Base-by-base conservation (phyloP, 2,113 vertebrate genomes). In the Chelonoidis abingdonii region DNA sequence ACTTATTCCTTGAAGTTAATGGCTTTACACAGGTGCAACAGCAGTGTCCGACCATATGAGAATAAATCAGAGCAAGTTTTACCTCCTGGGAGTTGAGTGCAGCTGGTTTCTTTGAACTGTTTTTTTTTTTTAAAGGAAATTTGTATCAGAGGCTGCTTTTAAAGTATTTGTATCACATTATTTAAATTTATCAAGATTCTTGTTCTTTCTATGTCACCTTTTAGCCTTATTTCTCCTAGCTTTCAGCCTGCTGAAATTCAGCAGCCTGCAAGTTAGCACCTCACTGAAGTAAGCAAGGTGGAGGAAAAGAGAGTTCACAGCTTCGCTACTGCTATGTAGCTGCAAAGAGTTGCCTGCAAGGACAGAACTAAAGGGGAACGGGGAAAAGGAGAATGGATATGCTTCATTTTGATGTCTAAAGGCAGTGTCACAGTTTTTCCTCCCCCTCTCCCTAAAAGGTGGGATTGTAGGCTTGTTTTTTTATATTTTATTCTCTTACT, bases 141-240 rank as follows among this genome's bases (percentile, higher is more conserved):
- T 79, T 84, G 14, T 82, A 93, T 65, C 21, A 44, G 38, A 93
- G 62, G 25, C 35, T 53, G 35, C 38, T 47, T 79, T 25, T 88
- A 83, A 83, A 89, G 89, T 72, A 3, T 89, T 59, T 78, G 21
- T 21, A 90, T 76, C 22, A 81, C 38, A n/a, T 54, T 11, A 72
- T 5, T 52, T 82, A 78, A 44, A 25, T 47, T 25, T 78, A 49
- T 8, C 16, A 47, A 81, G 12, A 57, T 3, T 86, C 17, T 47
- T 78, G 72, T 62, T 62, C 56, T 93, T 96, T 76, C 78, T 72
- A 83, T 78, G 87, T 27, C 44, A 72, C 84, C 4, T 72, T 96
- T 89, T 89, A 84, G 19, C 69, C 92, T 86, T 17, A 50, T 21
- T 86, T 93, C 75, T 83, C 88, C 93, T 88, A 80, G 86, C 91